Percentiles rank a stretch among this genome's conserved stretches.
Conservation (phyloP, 2,113 vertebrate genomes). For the Smithornis capensis region DNA sequence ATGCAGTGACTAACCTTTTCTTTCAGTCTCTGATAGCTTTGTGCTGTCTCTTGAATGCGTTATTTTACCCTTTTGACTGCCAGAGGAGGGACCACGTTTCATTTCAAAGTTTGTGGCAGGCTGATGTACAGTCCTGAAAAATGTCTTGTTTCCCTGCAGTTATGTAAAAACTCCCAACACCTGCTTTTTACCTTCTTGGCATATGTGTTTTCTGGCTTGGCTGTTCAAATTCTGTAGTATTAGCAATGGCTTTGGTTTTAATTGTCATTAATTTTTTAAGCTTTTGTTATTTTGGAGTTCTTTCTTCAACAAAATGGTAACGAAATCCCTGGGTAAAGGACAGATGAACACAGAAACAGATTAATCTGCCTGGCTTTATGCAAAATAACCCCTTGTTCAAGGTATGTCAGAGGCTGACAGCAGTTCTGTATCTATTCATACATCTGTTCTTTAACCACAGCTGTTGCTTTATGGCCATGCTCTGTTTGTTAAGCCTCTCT, state of each 20-base stretch:
- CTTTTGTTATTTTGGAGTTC: neutral
- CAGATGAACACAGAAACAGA: neutral
- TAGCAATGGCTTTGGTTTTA: neutral
- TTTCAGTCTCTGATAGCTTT: neutral
- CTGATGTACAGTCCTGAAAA: neutral
- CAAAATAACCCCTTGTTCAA: neutral
- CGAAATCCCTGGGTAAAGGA: neutral
- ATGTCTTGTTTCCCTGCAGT: rapidly evolving
- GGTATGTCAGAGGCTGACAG: neutral
- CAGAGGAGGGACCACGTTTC: neutral
- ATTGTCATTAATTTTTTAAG: neutral
- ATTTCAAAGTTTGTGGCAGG: neutral
- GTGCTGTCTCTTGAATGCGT: neutral
- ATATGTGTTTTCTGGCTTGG: neutral
- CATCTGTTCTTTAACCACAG: neutral
- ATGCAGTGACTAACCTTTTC: neutral
- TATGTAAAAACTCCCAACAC: neutral
- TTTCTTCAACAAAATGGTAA: neutral
- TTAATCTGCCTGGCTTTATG: neutral
- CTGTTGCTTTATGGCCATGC: neutral
- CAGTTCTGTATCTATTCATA: neutral
- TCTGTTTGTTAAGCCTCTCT: neutral
- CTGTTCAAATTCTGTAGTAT: neutral
- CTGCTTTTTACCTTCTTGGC: neutral
- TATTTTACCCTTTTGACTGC: neutral